Evolutionary conservation across 2,113 vertebrate genomes (phyloP).

Genomic region (Phainopepla nitens): DNA sequence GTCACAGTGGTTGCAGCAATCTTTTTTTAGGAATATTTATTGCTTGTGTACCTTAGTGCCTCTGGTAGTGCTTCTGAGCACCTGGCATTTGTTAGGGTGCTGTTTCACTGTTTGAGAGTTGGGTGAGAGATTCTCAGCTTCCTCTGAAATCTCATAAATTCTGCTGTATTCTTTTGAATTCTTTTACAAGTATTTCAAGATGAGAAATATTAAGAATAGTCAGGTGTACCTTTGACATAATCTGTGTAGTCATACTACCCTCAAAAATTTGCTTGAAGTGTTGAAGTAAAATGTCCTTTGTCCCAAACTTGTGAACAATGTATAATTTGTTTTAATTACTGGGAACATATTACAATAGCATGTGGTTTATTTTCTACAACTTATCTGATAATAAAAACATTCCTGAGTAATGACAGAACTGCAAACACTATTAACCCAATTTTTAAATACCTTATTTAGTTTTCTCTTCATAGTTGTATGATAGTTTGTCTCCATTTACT

Average conservation of each 20-base stretch:
- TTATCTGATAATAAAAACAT: neutral
- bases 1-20: neutral
- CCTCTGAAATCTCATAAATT: neutral
- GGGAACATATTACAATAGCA: neutral
- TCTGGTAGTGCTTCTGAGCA: neutral
- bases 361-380: neutral
- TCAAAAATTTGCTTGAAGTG: neutral
- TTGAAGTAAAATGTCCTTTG: neutral
- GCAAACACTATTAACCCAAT: neutral
- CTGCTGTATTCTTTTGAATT: neutral
- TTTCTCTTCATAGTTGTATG: neutral
- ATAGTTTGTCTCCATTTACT: neutral
- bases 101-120: neutral
- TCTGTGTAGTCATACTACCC: neutral
- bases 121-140: neutral
- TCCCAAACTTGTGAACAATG: neutral
- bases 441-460: neutral
- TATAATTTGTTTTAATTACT: neutral
- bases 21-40: neutral
- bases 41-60: neutral
- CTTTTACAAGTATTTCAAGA: neutral
- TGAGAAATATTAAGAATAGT: neutral
- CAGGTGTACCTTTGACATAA: neutral
- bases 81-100: neutral
- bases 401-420: neutral